Percentiles rank a stretch among this genome's conserved stretches.
Evolutionary conservation across 2,888 invertebrate genomes (phyloP).

Genomic region (Belgica antarctica): DNA sequence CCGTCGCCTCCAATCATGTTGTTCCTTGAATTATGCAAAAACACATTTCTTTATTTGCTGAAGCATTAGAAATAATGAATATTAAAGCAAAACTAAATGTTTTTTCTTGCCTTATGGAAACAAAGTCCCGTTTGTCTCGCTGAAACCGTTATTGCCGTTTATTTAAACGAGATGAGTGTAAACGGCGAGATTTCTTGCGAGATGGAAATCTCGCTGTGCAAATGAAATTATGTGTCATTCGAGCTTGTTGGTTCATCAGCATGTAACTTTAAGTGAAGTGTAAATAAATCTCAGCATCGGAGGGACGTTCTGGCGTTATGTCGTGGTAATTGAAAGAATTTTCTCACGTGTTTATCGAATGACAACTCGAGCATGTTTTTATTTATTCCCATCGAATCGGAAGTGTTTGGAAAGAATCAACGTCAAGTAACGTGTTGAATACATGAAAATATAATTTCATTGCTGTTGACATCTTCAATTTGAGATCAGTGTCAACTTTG

Average conservation of each 20-base stretch:
- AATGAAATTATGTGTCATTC: conserved; percentile 21
- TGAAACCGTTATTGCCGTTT: neutral
- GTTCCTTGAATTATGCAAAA: conserved; percentile 38
- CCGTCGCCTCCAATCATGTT: neutral
- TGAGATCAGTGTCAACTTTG: too few relatives aligned
- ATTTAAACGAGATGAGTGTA: conserved; percentile 8
- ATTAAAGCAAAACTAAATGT: conserved; percentile 32
- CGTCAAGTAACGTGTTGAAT: too few relatives aligned
- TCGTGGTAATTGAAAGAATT: too few relatives aligned
- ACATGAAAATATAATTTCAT: too few relatives aligned
- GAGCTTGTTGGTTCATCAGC: neutral
- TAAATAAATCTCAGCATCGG: conserved; percentile 14
- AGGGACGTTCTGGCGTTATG: too few relatives aligned
- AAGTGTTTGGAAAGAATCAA: too few relatives aligned
- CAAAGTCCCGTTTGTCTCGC: neutral
- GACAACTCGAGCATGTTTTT: too few relatives aligned
- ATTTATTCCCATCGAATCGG: too few relatives aligned
- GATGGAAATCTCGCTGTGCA: neutral
- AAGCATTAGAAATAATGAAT: conserved; percentile 41
- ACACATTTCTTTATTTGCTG: conserved; percentile 42
- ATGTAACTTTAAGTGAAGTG: neutral
- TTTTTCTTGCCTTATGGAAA: conserved; percentile 1
- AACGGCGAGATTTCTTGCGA: neutral
- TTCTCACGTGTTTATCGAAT: too few relatives aligned
- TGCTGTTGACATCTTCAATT: too few relatives aligned